These are phyloP conservation scores for Leptonema lineaticorne DNA, from an alignment of 1,140 invertebrate genomes.

Conservation along the genomic window DNA sequence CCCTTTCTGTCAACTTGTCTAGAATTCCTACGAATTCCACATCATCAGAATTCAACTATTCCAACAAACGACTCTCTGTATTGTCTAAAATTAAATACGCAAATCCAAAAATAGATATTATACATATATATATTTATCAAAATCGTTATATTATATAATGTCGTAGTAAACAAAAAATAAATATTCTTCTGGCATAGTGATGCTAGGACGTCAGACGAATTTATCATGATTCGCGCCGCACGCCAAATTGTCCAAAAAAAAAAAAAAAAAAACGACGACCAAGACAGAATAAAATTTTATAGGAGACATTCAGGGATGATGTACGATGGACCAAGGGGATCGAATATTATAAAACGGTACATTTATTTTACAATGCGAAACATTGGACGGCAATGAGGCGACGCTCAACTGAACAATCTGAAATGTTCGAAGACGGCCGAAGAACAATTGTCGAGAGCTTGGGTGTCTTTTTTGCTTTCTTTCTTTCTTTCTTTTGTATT, in stretches of 20 bases:
- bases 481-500: too few relatives aligned
- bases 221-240: slow-evolving; percentile 35
- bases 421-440: too few relatives aligned
- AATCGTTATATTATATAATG: too few relatives aligned
- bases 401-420: not conserved
- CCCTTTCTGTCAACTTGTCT: slow-evolving; percentile 7
- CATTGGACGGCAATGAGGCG: not conserved
- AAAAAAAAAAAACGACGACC: too few relatives aligned
- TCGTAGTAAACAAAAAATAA: too few relatives aligned
- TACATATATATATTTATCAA: too few relatives aligned
- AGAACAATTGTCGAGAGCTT: too few relatives aligned
- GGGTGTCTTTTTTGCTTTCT: too few relatives aligned
- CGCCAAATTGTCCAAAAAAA: slow-evolving; percentile 37
- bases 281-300: slow-evolving; percentile 38
- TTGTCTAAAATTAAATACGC: not conserved
- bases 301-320: slow-evolving; percentile 28
- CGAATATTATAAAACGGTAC: slow-evolving; percentile 37
- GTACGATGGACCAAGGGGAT: slow-evolving; percentile 22
- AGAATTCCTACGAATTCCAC: not conserved
- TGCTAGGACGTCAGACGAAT: slow-evolving; percentile 21
- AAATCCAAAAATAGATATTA: not conserved
- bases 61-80: not conserved
- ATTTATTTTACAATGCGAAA: slow-evolving; percentile 26
- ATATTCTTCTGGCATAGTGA: not conserved
- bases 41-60: not conserved